These are phyloP conservation scores for Butorides virescens DNA, from an alignment of 2,113 vertebrate species.

Conservation along the genomic window DNA sequence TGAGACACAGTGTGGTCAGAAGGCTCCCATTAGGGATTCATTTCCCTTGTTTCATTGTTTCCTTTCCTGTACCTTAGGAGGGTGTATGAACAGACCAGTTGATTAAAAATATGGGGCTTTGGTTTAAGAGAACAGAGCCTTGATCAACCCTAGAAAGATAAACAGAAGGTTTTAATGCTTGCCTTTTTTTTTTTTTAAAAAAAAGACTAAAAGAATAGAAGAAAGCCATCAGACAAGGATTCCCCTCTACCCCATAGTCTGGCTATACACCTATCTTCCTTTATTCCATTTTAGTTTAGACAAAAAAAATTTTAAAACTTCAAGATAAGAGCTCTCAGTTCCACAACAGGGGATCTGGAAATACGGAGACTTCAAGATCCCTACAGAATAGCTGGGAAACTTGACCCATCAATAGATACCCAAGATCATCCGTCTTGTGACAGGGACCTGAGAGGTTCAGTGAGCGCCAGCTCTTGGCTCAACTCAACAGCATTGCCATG, in stretches of 20 bases:
- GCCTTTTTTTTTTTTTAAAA: too few species aligned
- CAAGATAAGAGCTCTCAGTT: neutral
- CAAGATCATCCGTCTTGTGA: neutral
- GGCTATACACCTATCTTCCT: neutral
- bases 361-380: neutral
- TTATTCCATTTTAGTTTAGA: neutral
- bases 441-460: neutral
- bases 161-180: neutral
- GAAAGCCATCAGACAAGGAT: neutral
- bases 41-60: neutral
- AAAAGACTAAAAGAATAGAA: neutral
- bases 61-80: neutral
- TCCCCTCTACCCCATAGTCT: too few species aligned
- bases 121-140: neutral
- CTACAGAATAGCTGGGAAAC: neutral
- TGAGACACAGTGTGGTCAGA: neutral
- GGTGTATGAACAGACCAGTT: neutral
- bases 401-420: neutral
- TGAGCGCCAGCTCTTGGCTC: neutral
- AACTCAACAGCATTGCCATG: rapidly evolving
- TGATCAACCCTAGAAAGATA: neutral
- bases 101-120: neutral
- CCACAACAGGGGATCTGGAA: neutral
- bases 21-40: neutral
- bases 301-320: neutral